Conservation (phyloP, 2,797 vertebrate genomes). For the Premnoplex brunnescens region DNA sequence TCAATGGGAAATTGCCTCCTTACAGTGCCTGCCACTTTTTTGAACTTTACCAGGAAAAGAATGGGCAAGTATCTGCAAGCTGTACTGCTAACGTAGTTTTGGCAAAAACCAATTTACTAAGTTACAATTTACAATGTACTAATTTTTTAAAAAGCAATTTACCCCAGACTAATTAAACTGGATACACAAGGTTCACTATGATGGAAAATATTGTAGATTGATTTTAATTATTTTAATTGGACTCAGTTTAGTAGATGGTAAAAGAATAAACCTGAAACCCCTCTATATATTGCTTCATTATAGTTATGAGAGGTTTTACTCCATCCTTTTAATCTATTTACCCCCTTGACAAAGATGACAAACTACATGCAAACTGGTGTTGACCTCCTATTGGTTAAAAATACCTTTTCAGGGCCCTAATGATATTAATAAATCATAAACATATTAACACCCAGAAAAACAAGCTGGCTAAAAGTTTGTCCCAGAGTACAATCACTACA, state of each 20-base stretch:
- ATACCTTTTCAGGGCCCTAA: not conserved
- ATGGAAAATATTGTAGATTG: not conserved
- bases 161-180: not conserved
- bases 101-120: not conserved
- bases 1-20: slow-evolving; percentile 82
- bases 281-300: not conserved
- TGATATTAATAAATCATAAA: not conserved
- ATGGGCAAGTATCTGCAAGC: slow-evolving; percentile 74
- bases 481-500: not conserved
- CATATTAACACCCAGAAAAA: not conserved
- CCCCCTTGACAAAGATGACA: not conserved
- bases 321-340: not conserved
- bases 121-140: not conserved
- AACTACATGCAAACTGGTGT: not conserved
- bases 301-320: not conserved
- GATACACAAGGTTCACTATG: not conserved
- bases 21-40: slow-evolving; percentile 87
- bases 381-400: not conserved
- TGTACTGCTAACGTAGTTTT: not conserved
- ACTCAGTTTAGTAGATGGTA: not conserved
- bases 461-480: not conserved
- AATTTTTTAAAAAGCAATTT: not conserved
- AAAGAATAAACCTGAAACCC: not conserved
- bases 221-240: not conserved
- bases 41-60: slow-evolving; percentile 85